Conservation (phyloP, 2,888 invertebrate species). For the Drosophila paramelanica region DNA sequence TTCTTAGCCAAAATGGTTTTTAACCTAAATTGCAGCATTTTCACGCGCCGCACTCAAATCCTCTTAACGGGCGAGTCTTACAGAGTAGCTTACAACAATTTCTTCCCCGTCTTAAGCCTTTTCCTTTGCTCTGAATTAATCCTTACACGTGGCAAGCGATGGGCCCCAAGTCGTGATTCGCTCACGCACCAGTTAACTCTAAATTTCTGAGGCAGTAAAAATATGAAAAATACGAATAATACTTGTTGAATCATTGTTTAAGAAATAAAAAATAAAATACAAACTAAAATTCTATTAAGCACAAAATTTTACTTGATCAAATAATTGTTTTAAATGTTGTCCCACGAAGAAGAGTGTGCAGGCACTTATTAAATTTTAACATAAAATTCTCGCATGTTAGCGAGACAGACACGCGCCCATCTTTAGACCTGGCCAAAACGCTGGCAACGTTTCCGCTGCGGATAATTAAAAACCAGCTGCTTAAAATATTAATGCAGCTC, state of each 20-base stretch:
- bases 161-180: not conserved
- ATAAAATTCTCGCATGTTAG: not conserved
- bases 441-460: conserved; percentile 3
- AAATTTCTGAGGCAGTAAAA: not conserved
- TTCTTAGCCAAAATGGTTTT: conserved; percentile 66
- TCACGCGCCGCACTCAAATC: conserved; percentile 57
- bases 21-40: conserved; percentile 66
- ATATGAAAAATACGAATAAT: too few species aligned
- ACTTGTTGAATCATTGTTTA: too few species aligned
- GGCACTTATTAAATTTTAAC: not conserved
- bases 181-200: not conserved
- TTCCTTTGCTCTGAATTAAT: conserved; percentile 14
- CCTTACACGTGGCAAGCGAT: conserved; percentile 26
- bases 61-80: conserved; percentile 43
- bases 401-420: not conserved
- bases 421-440: conserved; percentile 18
- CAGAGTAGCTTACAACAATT: conserved; percentile 34
- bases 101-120: not conserved
- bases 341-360: too few species aligned
- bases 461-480: conserved; percentile 45
- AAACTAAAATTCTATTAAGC: too few species aligned
- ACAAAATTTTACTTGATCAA: too few species aligned
- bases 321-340: too few species aligned
- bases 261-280: too few species aligned
- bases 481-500: conserved; percentile 43